A percentile compares a stretch with the other conserved stretches of the same genome.
Conservation (phyloP, 2,888 invertebrate genomes). For the Trichogramma dendrolimi region DNA sequence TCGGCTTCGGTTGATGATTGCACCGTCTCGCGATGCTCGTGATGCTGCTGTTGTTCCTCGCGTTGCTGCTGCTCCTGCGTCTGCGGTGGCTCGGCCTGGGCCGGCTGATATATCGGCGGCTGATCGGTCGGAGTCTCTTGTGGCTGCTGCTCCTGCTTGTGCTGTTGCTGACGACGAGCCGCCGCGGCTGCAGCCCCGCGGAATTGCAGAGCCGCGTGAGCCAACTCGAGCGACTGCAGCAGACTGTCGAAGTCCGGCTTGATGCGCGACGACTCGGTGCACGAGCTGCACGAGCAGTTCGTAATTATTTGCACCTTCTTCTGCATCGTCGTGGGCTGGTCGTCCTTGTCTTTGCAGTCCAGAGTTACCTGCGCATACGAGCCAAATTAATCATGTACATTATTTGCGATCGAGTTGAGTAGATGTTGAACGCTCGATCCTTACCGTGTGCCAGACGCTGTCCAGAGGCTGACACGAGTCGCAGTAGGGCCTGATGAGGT, state of each 20-base stretch:
- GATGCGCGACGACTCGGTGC: slow-evolving; percentile 53
- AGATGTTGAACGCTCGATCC: slow-evolving; percentile 27
- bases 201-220: slow-evolving; percentile 8
- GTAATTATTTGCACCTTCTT: slow-evolving; percentile 65
- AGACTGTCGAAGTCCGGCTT: slow-evolving; percentile 48
- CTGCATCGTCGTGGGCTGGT: slow-evolving; percentile 55
- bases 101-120: slow-evolving; percentile 7
- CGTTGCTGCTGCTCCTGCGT: background rate
- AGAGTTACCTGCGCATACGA: slow-evolving; percentile 55
- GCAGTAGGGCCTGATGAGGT: slow-evolving; percentile 62
- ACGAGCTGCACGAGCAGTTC: slow-evolving; percentile 64
- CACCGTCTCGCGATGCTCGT: no score
- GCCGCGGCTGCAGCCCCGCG: slow-evolving; percentile 48
- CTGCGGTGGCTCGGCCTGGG: background rate
- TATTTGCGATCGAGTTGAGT: background rate
- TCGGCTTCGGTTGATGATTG: no score
- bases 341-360: slow-evolving; percentile 57
- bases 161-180: slow-evolving; percentile 58
- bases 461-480: slow-evolving; percentile 67
- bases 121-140: slow-evolving; percentile 48
- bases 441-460: slow-evolving; percentile 64
- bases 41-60: background rate
- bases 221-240: slow-evolving; percentile 39
- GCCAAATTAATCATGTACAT: background rate
- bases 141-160: slow-evolving; percentile 46